Conservation (phyloP, 1,140 invertebrate species). For the Sesamia nonagrioides region DNA sequence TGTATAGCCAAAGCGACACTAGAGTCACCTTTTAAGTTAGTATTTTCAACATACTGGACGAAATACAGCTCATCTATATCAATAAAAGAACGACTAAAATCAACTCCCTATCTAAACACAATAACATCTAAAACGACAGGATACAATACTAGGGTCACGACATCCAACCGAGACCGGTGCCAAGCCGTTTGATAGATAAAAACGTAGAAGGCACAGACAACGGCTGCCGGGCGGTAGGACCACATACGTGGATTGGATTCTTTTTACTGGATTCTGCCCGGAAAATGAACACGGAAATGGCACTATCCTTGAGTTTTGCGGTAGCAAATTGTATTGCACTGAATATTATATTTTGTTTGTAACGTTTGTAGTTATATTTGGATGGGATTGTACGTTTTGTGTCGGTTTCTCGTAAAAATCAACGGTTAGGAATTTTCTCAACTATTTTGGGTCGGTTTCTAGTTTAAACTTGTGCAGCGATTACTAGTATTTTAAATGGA, state of each 20-base stretch:
- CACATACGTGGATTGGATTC: not conserved
- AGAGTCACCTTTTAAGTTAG: too few species aligned
- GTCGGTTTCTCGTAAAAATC: too few species aligned
- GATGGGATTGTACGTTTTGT: not conserved
- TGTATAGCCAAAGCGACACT: too few species aligned
- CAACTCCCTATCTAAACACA: not conserved
- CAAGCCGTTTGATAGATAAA: constrained; percentile 29
- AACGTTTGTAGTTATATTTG: not conserved
- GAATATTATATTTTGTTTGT: not conserved
- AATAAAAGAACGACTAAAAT: not conserved
- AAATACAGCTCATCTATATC: too few species aligned
- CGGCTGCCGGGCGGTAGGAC: not conserved
- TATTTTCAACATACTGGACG: too few species aligned
- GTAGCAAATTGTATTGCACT: constrained; percentile 8
- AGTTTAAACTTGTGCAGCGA: too few species aligned
- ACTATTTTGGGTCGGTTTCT: too few species aligned
- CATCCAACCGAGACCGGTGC: not conserved
- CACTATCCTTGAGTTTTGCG: not conserved
- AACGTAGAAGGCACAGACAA: not conserved
- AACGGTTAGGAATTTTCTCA: too few species aligned
- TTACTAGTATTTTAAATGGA: too few species aligned
- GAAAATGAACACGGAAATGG: constrained; percentile 18
- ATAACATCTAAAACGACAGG: not conserved
- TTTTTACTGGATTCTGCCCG: not conserved
- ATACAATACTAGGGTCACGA: not conserved